A percentile compares a stretch with the other conserved stretches of the same genome.
phyloP scores from a whole-genome alignment of 1,140 invertebrate species.

The Drosophila funebris region DNA sequence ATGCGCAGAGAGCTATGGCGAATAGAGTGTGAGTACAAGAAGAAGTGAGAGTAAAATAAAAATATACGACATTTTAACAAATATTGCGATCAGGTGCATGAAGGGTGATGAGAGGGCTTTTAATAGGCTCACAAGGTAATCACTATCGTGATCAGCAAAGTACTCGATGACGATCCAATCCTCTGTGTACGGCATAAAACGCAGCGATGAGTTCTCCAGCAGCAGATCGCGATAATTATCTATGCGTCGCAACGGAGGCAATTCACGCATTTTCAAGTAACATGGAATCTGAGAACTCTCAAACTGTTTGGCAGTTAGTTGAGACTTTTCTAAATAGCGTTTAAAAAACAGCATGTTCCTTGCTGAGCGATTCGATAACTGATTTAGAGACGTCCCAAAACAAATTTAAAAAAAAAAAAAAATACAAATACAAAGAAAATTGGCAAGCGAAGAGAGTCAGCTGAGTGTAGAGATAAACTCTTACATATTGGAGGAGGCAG shows the following conservation, averaged over 20 bases:
- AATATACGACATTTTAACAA: neutral
- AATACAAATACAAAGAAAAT: conserved; percentile 19
- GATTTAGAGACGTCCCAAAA: neutral
- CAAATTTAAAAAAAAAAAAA: conserved; percentile 1
- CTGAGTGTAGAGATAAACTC: neutral
- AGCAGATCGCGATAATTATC: conserved; percentile 69
- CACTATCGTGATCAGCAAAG: conserved; percentile 75
- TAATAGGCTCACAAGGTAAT: conserved; percentile 79
- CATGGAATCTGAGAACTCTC: conserved; percentile 68
- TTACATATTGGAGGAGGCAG: neutral
- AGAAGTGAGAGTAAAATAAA: neutral
- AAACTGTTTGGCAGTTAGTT: conserved; percentile 69
- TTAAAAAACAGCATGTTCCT: conserved; percentile 73
- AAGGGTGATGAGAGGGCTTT: too few relatives aligned
- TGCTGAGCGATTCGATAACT: conserved; percentile 17
- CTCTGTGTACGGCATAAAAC: conserved; percentile 61
- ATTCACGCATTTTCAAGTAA: conserved; percentile 74
- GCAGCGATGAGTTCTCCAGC: conserved; percentile 55
- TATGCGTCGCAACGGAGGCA: conserved; percentile 46
- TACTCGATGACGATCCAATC: conserved; percentile 80
- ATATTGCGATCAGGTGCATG: neutral
- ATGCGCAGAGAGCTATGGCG: neutral
- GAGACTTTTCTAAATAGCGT: conserved; percentile 77
- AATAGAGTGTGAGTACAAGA: neutral
- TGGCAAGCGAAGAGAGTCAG: conserved; percentile 30